Evolutionary conservation across 1,140 invertebrate species (phyloP), one percentile per base, ranked within the genome.

Genomic region (Liolophura sinensis): DNA sequence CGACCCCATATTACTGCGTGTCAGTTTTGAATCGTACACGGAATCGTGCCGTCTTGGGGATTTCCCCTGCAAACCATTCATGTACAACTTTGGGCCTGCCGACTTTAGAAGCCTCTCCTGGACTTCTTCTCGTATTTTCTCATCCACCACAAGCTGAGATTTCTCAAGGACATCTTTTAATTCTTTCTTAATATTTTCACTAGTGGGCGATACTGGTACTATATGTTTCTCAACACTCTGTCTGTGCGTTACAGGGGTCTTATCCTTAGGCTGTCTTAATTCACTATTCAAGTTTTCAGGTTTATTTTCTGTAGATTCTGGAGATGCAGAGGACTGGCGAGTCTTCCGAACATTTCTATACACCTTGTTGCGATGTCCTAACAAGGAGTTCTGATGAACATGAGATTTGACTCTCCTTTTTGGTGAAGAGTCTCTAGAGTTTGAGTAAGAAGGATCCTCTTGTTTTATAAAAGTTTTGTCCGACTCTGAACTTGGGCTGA

Each of bases 141-240:
- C 71, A 50, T 69, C 61, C 7, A 79, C 75, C 27, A 77, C 61
- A 27, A 79, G 68, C 64, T 77, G 74, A 49, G 68, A 67, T 27
- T 55, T 72, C 54, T 68, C 68, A 25, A 77, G 62, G 52, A 74
- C 71, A 18, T 58, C 62, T 57, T 62, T 70, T 9, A 79, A 52
- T 49, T 74, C 75, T 22, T 67, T 64, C 65, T 76, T 75, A 16
- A 76, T n/a, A 20, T 22, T 47, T 50, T 61, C 60, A 16, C 69
- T 63, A 51, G 58, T 70, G 11, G 7, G 59, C 31, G 54, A 49
- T 9, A 24, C 47, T 60, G 67, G 71, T 22, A 65, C 67, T 60
- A 64, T 62, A 7, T 67, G 54, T 22, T 64, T 57, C 46, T 68
- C 56, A 3, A 65, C 66, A 50, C 65, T 66, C 52, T 71, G 65